Percentiles rank a stretch among this genome's conserved stretches.
These are phyloP conservation scores for Matsumyia berberina DNA, from an alignment of 2,888 invertebrate species.

Conservation along the genomic window DNA sequence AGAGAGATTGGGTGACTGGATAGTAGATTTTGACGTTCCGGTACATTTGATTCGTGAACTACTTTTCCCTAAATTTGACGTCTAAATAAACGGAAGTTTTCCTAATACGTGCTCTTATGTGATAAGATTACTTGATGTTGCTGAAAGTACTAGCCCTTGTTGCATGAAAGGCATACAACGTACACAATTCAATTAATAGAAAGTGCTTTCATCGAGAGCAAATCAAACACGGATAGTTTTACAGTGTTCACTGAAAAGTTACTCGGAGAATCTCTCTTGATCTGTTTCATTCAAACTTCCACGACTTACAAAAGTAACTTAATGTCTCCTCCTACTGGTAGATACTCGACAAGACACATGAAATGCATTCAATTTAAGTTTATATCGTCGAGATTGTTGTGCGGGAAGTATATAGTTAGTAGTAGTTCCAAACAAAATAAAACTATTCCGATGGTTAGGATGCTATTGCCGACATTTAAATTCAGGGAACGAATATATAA, in stretches of 20 bases:
- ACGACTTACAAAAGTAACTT: conserved; percentile 38
- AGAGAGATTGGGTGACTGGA: no score
- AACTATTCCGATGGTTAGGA: no score
- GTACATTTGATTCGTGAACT: no score
- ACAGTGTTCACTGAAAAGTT: background rate
- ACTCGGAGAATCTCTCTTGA: conserved; percentile 37
- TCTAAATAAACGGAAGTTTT: no score
- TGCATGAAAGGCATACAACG: no score
- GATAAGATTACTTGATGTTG: no score
- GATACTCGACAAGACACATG: conserved; percentile 19
- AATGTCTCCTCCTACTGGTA: conserved; percentile 23
- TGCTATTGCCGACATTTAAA: background rate
- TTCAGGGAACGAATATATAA: background rate
- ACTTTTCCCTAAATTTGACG: no score
- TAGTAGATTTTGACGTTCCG: no score
- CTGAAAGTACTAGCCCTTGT: no score
- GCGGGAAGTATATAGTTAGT: conserved; percentile 5
- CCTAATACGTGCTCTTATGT: no score
- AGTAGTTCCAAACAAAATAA: background rate
- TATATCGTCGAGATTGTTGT: conserved; percentile 5
- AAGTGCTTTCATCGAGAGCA: no score
- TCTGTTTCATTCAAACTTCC: conserved; percentile 57
- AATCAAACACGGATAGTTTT: conserved; percentile 17
- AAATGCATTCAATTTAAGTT: conserved; percentile 40
- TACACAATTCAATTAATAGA: no score